Conservation (phyloP, 2,888 invertebrate genomes). For the Aphodius granarius region DNA sequence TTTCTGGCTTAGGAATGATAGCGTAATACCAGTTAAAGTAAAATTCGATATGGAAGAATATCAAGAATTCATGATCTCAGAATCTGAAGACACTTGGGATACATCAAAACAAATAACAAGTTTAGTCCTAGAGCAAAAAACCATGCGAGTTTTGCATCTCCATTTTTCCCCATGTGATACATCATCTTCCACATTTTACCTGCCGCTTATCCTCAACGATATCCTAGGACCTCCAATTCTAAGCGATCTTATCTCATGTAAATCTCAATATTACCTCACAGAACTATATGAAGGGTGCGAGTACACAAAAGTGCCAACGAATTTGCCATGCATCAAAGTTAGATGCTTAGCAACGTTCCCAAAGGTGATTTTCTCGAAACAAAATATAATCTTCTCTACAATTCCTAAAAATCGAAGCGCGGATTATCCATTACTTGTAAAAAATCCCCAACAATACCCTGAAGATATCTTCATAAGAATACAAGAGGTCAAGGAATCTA, state of each 20-base stretch:
- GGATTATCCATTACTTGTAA: not conserved
- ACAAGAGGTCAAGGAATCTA: not conserved
- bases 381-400: not conserved
- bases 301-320: not conserved
- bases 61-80: conserved; percentile 13
- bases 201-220: not conserved
- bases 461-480: not conserved
- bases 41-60: conserved; percentile 17
- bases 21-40: not conserved
- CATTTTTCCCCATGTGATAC: not conserved
- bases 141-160: not conserved
- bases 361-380: not conserved
- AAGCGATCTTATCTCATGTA: not conserved
- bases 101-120: too few relatives aligned
- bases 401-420: not conserved
- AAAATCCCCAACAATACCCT: not conserved
- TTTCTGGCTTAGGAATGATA: conserved; percentile 9
- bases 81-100: not conserved
- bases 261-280: not conserved
- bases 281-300: not conserved
- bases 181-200: not conserved
- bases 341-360: not conserved
- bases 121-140: not conserved
- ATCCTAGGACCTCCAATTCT: not conserved
- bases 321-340: not conserved